These are phyloP conservation scores for Ostrea edulis DNA, from an alignment of 1,140 invertebrate genomes.

Conservation along the genomic window DNA sequence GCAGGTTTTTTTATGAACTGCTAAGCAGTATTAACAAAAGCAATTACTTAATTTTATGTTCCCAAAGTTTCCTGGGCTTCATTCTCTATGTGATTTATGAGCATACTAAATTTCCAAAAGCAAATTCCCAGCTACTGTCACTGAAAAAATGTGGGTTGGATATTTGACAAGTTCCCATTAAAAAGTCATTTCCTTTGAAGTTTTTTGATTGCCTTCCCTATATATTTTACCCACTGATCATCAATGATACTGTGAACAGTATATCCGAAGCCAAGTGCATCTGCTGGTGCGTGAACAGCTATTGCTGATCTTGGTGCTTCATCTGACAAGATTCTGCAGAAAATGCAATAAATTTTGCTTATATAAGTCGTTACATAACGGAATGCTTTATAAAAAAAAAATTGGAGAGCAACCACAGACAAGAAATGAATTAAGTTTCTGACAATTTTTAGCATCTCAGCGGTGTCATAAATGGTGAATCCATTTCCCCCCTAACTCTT, in stretches of 20 bases:
- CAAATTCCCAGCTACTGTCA: neutral
- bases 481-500: neutral
- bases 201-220: neutral
- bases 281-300: too few species aligned
- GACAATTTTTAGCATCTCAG: neutral
- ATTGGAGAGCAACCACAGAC: neutral
- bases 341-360: too few species aligned
- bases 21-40: constrained; percentile 1
- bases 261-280: neutral
- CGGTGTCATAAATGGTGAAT: neutral
- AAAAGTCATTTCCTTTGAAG: neutral
- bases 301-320: too few species aligned
- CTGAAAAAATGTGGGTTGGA: neutral
- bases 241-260: neutral
- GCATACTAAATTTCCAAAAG: neutral
- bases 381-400: neutral
- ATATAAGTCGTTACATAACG: neutral
- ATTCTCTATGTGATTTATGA: neutral
- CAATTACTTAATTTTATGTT: constrained; percentile 25
- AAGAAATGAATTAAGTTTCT: neutral
- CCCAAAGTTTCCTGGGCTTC: neutral
- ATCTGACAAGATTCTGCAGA: neutral
- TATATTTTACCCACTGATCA: neutral
- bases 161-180: neutral
- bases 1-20: constrained; percentile 20